Evolutionary conservation across 2,888 invertebrate species (phyloP), one percentile per base, ranked within the genome.

Genomic region (Panopea generosa): DNA sequence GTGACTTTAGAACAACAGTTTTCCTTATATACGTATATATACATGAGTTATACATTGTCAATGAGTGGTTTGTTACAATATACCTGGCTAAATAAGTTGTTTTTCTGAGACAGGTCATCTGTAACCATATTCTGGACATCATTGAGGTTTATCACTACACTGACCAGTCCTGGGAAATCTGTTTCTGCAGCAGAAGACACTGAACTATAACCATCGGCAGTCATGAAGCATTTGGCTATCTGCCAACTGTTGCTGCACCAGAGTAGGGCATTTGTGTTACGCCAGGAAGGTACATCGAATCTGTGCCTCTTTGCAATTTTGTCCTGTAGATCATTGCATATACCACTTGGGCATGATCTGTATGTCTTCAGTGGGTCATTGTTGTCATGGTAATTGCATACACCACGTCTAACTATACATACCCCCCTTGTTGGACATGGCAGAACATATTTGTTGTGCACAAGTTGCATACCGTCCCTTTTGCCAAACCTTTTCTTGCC

Each of bases 211-310:
- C 55, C 55, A 16, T 26, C n/a, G 3, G 27, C 6, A 7, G 55
- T 6, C 55, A 55, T 27, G n/a, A 55, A 55, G 16, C 55, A 55
- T 29, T 55, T 55, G 2, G 55, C 27, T 7, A 55, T 3, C 29
- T 55, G 27, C 55, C 55, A 55, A 18, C 26, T 27, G 18, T 26
- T 22, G n/a, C n/a, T 55, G 29, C 29, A 27, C 55, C 55, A 55
- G 2, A 2, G 14, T 24, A 4, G 14, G 16, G 55, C 55, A 16
- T 26, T 22, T 6, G 55, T 55, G 29, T 55, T 55, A 4, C n/a
- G 26, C 14, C 16, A 55, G 16, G 55, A 55, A 6, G 55, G 55
- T 24, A 2, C 29, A 26, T 29, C 27, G 29, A 27, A 55, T 55
- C 55, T 18, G 29, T 55, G 55, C 7, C 9, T 16, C 6, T 55